Conservation (phyloP, 2,797 vertebrate genomes). For the Urophycis tenuis region DNA sequence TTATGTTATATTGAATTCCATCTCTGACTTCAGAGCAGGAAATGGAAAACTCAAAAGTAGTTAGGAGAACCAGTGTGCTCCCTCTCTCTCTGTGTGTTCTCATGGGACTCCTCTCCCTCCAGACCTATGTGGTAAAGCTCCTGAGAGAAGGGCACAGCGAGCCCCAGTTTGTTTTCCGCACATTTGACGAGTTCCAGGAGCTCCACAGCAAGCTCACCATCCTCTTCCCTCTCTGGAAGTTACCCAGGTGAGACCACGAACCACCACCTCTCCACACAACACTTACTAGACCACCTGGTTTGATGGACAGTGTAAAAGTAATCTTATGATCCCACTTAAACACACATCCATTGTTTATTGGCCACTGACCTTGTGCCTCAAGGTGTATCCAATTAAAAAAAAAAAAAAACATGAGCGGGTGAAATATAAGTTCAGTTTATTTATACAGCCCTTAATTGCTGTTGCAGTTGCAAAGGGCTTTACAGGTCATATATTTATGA, state of each 20-base stretch:
- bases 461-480: too few relatives aligned
- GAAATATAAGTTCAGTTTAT: too few relatives aligned
- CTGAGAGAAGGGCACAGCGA: constrained; percentile 85
- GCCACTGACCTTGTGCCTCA: not conserved
- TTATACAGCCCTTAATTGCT: too few relatives aligned
- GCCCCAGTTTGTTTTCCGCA: constrained; percentile 90
- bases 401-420: not conserved
- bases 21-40: too few relatives aligned
- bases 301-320: not conserved
- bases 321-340: not conserved
- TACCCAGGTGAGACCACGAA: constrained; percentile 76
- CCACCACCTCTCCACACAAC: too few relatives aligned
- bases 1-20: too few relatives aligned
- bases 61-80: too few relatives aligned
- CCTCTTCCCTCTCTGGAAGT: constrained; percentile 94
- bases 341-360: not conserved
- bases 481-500: too few relatives aligned
- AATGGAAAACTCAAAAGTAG: too few relatives aligned
- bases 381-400: not conserved
- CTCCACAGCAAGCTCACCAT: constrained; percentile 95
- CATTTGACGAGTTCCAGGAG: constrained; percentile 98
- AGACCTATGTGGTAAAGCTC: constrained; percentile 93
- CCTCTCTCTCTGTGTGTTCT: not conserved
- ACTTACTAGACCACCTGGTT: not conserved
- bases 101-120: constrained; percentile 13